phyloP scores from a whole-genome alignment of 2,888 invertebrate species.

The Resseliella maxima region DNA sequence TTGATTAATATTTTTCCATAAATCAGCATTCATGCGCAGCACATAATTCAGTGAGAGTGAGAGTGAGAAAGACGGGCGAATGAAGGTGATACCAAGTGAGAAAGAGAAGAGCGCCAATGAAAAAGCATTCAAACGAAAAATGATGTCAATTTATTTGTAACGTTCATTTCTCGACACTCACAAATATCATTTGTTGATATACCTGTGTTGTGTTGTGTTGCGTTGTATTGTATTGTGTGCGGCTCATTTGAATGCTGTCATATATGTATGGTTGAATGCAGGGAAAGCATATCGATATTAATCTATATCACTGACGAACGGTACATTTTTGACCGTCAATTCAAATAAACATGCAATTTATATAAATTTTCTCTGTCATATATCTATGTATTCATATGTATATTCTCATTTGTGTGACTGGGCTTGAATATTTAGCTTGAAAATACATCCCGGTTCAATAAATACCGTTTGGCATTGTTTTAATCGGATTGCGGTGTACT shows the following conservation, averaged over 20 bases:
- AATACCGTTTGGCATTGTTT: constrained; percentile 23
- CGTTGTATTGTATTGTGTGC: not conserved
- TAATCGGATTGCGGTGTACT: constrained; percentile 41
- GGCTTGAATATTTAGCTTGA: too few species aligned
- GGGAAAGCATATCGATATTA: not conserved
- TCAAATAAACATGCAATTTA: constrained; percentile 50
- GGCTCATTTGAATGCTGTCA: constrained; percentile 47
- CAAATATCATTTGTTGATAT: not conserved
- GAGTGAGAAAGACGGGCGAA: too few species aligned
- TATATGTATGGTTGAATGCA: not conserved
- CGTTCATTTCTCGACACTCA: constrained; percentile 12
- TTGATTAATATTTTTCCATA: constrained; percentile 48
- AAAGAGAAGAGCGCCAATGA: not conserved
- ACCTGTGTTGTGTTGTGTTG: not conserved
- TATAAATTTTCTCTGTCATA: constrained; percentile 51
- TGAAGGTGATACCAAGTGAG: too few species aligned
- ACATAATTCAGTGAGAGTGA: not conserved
- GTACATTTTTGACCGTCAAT: constrained; percentile 2
- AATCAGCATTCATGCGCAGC: constrained; percentile 7
- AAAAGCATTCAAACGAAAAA: constrained; percentile 22
- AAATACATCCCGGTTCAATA: not conserved
- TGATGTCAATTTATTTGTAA: constrained; percentile 46
- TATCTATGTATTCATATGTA: constrained; percentile 15
- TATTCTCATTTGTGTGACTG: too few species aligned
- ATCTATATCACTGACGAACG: not conserved